Evolutionary conservation across 2,797 vertebrate species (phyloP).

Genomic region (Notoglanidium macrostoma): DNA sequence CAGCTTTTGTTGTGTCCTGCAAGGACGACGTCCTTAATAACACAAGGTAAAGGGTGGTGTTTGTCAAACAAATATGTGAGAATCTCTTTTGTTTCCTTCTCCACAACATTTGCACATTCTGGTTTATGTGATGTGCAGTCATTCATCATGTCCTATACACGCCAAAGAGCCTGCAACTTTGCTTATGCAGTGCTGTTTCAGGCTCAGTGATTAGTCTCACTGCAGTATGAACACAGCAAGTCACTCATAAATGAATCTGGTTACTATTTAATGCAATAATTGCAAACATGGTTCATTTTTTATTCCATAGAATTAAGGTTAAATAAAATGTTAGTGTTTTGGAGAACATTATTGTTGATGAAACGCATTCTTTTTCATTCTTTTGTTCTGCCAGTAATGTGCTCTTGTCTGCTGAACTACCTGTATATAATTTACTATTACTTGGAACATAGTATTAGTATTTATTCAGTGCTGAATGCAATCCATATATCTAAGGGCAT

Average conservation of each 20-base stretch:
- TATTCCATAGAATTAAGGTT: not conserved
- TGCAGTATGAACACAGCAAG: not conserved
- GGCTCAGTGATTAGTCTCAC: not conserved
- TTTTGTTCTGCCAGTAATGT: not conserved
- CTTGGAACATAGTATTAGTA: not conserved
- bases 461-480: not conserved
- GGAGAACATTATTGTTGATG: not conserved
- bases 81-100: constrained; percentile 15
- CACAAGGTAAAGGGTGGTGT: not conserved
- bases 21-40: not conserved
- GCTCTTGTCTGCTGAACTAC: not conserved
- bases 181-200: not conserved
- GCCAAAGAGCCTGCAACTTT: not conserved
- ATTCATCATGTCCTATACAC: not conserved
- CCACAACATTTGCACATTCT: constrained; percentile 33
- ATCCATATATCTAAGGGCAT: not conserved
- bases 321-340: not conserved
- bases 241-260: not conserved
- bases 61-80: not conserved
- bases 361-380: not conserved
- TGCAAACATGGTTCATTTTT: not conserved
- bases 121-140: not conserved
- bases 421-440: not conserved
- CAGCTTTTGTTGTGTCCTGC: not conserved
- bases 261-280: not conserved